phyloP scores from a whole-genome alignment of 2,113 vertebrate species.

The Nothobranchius kuhntae region DNA sequence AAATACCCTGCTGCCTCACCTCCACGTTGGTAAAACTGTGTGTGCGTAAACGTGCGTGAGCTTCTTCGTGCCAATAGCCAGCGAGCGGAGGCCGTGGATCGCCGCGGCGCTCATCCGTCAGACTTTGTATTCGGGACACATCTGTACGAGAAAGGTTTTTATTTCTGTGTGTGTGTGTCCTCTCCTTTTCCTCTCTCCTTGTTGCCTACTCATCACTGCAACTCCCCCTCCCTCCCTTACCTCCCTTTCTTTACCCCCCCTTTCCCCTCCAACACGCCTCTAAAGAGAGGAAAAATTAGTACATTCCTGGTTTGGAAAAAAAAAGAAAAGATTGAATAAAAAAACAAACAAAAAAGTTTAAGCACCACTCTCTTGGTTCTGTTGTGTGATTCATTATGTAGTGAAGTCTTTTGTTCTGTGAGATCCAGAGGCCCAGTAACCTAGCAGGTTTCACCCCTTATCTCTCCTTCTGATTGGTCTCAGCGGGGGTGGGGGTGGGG shows the following conservation, averaged over 20 bases:
- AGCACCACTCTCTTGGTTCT: slow-evolving; percentile 71
- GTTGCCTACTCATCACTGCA: slow-evolving; percentile 50
- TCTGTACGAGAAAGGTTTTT: slow-evolving; percentile 64
- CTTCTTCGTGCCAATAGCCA: slow-evolving; percentile 74
- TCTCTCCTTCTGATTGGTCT: slow-evolving; percentile 55
- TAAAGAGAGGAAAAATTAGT: slow-evolving; percentile 78
- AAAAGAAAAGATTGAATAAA: slow-evolving; percentile 80
- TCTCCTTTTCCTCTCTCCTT: slow-evolving; percentile 46
- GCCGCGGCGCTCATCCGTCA: slow-evolving; percentile 64
- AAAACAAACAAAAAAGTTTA: slow-evolving; percentile 79
- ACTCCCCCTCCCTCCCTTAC: slow-evolving; percentile 42
- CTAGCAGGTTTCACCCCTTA: slow-evolving; percentile 54
- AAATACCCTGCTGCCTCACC: slow-evolving; percentile 48
- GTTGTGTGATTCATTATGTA: slow-evolving; percentile 64
- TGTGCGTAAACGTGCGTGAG: slow-evolving; percentile 31
- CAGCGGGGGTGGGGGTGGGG: slow-evolving; percentile 30
- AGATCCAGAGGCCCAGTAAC: slow-evolving; percentile 48
- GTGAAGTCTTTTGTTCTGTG: slow-evolving; percentile 45
- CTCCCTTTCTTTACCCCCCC: slow-evolving; percentile 11
- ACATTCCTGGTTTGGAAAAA: slow-evolving; percentile 85
- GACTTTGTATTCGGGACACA: slow-evolving; percentile 76
- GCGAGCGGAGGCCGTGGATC: slow-evolving; percentile 53
- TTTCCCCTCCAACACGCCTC: slow-evolving; percentile 62
- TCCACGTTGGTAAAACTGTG: slow-evolving; percentile 51
- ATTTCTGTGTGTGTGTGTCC: slow-evolving; percentile 65